Evolutionary conservation across 37 sponge, comb jelly and placozoan genomes (phyloP).

Genomic region (Bolinopsis microptera): DNA sequence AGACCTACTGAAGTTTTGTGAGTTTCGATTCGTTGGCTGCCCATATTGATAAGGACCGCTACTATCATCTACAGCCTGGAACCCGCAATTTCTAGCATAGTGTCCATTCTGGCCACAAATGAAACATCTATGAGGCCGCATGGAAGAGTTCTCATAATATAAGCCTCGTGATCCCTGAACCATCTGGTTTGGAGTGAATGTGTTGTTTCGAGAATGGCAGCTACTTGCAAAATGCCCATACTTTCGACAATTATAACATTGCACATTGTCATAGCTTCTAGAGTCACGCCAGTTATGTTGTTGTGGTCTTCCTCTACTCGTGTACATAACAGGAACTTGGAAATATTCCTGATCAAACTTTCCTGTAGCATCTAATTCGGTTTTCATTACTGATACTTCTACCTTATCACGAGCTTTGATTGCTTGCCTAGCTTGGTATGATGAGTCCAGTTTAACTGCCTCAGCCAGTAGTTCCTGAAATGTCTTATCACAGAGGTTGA

Average conservation of each 20-base stretch:
- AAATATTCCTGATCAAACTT: not conserved
- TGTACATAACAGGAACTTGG: no score
- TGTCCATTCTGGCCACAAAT: not conserved
- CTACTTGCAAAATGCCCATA: not conserved
- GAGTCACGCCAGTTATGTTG: no score
- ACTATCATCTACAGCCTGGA: not conserved
- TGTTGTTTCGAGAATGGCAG: no score
- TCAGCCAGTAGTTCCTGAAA: conserved; percentile 26
- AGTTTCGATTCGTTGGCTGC: no score
- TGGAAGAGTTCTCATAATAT: not conserved
- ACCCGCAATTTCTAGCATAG: not conserved
- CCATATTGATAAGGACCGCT: no score
- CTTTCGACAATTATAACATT: not conserved
- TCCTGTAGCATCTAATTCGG: not conserved
- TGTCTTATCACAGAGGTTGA: not conserved
- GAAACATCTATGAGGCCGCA: not conserved
- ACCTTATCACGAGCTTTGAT: not conserved
- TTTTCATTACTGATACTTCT: conserved; percentile 14
- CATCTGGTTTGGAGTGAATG: no score
- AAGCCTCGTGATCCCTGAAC: not conserved
- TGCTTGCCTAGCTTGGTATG: not conserved
- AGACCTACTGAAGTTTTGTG: not conserved
- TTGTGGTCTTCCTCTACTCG: no score
- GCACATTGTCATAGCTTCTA: not conserved
- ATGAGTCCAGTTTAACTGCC: not conserved